Conservation (phyloP, 2,113 vertebrate species). For the Upupa epops region DNA sequence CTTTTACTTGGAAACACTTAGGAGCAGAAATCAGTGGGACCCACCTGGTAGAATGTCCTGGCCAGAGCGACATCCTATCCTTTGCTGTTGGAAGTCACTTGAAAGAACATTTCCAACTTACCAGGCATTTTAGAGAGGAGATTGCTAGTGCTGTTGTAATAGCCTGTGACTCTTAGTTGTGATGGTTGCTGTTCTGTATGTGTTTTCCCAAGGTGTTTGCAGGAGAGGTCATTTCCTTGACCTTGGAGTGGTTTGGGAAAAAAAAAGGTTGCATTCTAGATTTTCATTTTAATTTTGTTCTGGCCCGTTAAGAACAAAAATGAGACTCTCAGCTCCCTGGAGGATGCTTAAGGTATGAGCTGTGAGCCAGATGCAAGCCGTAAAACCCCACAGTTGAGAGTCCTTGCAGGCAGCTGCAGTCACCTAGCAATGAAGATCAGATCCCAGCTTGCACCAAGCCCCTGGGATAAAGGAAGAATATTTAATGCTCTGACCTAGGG, state of each 20-base stretch:
- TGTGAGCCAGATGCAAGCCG: slow-evolving; percentile 25
- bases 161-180: not conserved
- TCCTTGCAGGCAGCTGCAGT: not conserved
- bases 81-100: not conserved
- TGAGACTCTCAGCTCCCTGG: not conserved
- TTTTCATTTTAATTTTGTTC: slow-evolving; percentile 32
- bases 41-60: not conserved
- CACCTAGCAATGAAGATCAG: not conserved
- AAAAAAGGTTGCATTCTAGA: not conserved
- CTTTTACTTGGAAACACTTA: not conserved
- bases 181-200: not conserved
- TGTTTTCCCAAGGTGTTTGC: not conserved
- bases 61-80: not conserved
- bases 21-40: not conserved
- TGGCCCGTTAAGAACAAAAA: not conserved
- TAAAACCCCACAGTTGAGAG: not conserved
- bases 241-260: not conserved
- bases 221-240: not conserved
- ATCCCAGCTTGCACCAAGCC: not conserved
- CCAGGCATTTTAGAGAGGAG: not conserved
- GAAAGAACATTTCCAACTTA: not conserved
- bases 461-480: not conserved
- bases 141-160: not conserved
- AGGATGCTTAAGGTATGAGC: not conserved
- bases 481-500: not conserved